Evolutionary conservation across 2,888 invertebrate species (phyloP).

Genomic region (Apotomis turbidana): DNA sequence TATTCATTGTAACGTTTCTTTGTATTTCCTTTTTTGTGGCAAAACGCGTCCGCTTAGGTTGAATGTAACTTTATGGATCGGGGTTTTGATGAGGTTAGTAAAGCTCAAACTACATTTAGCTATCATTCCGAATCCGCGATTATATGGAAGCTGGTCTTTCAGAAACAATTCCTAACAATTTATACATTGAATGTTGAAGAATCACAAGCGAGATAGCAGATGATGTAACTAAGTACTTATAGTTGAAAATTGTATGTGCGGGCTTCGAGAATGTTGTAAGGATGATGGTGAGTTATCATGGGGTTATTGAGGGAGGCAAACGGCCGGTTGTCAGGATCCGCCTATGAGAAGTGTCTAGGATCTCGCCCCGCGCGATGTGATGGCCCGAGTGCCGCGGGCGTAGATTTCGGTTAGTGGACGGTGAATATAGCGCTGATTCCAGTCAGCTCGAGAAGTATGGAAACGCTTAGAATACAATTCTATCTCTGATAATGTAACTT

Average conservation of each 20-base stretch:
- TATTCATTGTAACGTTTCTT: slow-evolving; percentile 6
- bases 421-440: not conserved
- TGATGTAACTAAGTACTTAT: slow-evolving; percentile 35
- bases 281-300: not conserved
- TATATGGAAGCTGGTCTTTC: slow-evolving; percentile 48
- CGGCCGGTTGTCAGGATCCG: slow-evolving; percentile 12
- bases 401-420: not conserved
- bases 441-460: not conserved
- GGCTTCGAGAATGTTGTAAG: slow-evolving; percentile 19
- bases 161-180: not conserved
- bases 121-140: slow-evolving; percentile 36
- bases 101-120: slow-evolving; percentile 4
- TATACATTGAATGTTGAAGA: slow-evolving; percentile 6
- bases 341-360: slow-evolving; percentile 4
- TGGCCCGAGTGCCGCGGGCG: not conserved
- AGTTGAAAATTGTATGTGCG: slow-evolving; percentile 20
- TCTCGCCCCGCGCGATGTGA: not conserved
- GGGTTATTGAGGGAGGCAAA: slow-evolving; percentile 15
- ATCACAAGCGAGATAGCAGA: slow-evolving; percentile 19
- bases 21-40: not conserved
- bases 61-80: slow-evolving; percentile 4
- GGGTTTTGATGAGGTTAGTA: slow-evolving; percentile 9
- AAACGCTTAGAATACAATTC: not conserved
- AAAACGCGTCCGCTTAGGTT: slow-evolving; percentile 14
- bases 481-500: not conserved